Evolutionary conservation across 2,797 vertebrate species (phyloP).

Genomic region (Enteromius anoplus): DNA sequence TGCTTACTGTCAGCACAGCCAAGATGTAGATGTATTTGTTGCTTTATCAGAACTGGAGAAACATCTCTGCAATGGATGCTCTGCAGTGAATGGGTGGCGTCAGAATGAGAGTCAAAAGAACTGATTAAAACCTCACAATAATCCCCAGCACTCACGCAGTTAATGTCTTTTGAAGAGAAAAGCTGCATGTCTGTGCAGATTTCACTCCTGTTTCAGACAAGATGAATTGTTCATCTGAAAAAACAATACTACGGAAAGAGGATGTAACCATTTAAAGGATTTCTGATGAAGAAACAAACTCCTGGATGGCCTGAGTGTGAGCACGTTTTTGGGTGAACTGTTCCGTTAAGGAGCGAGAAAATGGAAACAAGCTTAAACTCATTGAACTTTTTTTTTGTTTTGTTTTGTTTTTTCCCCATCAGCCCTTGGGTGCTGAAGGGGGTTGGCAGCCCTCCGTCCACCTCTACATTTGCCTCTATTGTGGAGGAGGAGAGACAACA

Average conservation of each 20-base stretch:
- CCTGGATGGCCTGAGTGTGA: not conserved
- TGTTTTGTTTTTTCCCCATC: slow-evolving; percentile 52
- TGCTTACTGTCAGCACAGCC: not conserved
- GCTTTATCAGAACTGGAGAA: not conserved
- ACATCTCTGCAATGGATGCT: not conserved
- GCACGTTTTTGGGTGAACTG: not conserved
- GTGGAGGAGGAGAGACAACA: slow-evolving; percentile 95
- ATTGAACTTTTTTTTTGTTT: not conserved
- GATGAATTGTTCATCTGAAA: not conserved
- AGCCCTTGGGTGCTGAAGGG: slow-evolving; percentile 90
- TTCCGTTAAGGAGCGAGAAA: not conserved
- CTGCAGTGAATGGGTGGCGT: not conserved
- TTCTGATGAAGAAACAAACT: not conserved
- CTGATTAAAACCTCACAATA: not conserved
- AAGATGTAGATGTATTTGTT: not conserved
- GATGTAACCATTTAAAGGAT: no score
- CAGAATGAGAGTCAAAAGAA: not conserved
- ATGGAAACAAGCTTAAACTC: not conserved
- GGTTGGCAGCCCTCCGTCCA: slow-evolving; percentile 71
- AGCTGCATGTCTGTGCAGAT: not conserved
- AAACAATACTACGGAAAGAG: no score
- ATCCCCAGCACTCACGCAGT: not conserved
- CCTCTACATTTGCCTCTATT: slow-evolving; percentile 88
- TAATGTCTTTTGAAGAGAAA: not conserved
- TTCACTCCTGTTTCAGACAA: not conserved